Base-by-base conservation (phyloP, 2,888 invertebrate genomes). In the Eretmocerus hayati region DNA sequence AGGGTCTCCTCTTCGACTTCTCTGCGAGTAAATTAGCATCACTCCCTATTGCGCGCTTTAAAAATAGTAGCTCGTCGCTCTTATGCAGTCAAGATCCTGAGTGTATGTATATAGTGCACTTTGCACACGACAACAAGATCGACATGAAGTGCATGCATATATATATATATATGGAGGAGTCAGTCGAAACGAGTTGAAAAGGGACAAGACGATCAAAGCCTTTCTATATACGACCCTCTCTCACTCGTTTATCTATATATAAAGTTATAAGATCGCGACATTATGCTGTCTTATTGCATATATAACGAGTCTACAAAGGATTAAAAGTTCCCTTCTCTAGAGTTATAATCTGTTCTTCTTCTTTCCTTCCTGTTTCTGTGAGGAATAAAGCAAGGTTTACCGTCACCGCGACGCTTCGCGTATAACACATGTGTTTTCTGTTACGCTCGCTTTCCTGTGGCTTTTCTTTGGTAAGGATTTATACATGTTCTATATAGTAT, bases 221-320 rank as follows among this genome's bases (percentile, higher is more conserved):
- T 5, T 33, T 33, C n/a, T 33, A n/a, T 5, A 5, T 43, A 37
- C 22, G 21, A 15, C 22, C 13, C 26, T 15, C 51, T 46, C 42
- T 46, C 32, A 48, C 57, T n/a, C n/a, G n/a, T n/a, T n/a, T n/a
- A n/a, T n/a, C n/a, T 57, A 57, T 56, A 55, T 57, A 56, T 57
- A 56, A 57, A 53, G 47, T 54, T 56, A 57, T 55, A 56, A 48
- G 54, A 55, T 45, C 57, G 45, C 16, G 26, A n/a, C n/a, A n/a
- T n/a, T n/a, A n/a, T n/a, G n/a, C n/a, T n/a, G n/a, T n/a, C n/a
- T n/a, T n/a, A n/a, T 42, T 46, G 42, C 45, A 36, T 42, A 35
- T n/a, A n/a, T n/a, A n/a, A n/a, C n/a, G n/a, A n/a, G n/a, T n/a
- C 48, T 49, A 55, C 53, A 55, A 55, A 55, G 53, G 47, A 47